Percentiles rank a stretch among this genome's conserved stretches.
Conservation (phyloP, 2,797 vertebrate genomes). For the Hydrophis major region DNA sequence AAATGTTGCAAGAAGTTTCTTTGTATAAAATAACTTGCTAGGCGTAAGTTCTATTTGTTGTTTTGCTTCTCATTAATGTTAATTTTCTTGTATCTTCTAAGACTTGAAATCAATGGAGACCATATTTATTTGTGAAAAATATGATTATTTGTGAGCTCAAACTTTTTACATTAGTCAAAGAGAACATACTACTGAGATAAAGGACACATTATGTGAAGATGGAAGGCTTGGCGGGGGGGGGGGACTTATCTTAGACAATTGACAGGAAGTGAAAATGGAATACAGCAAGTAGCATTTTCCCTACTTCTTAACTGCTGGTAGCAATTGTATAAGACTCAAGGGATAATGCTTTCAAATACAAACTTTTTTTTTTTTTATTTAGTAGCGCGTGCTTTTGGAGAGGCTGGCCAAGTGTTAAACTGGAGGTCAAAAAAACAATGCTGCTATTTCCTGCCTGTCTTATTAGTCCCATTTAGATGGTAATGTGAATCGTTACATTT, state of each 20-base stretch:
- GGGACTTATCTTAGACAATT: neutral
- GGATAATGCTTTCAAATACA: neutral
- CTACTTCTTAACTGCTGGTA: neutral
- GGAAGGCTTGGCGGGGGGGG: neutral
- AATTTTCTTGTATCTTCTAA: neutral
- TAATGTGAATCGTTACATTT: neutral
- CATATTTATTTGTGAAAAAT: slow-evolving; percentile 1
- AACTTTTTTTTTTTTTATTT: neutral
- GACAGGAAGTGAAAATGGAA: neutral
- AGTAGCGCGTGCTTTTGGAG: neutral
- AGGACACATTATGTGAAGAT: neutral
- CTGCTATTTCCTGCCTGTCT: neutral
- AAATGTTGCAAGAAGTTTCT: neutral
- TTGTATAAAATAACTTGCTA: neutral
- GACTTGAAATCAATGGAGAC: neutral
- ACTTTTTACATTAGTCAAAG: neutral
- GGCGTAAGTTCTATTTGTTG: neutral
- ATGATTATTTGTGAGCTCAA: neutral
- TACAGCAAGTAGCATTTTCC: neutral
- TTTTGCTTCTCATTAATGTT: neutral
- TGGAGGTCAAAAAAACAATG: neutral
- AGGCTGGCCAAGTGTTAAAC: neutral
- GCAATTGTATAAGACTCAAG: neutral
- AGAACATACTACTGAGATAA: neutral
- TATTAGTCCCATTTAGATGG: neutral